Conservation (phyloP, 1,140 invertebrate genomes). For the roundworm (Caenorhabditis elegans) region DNA sequence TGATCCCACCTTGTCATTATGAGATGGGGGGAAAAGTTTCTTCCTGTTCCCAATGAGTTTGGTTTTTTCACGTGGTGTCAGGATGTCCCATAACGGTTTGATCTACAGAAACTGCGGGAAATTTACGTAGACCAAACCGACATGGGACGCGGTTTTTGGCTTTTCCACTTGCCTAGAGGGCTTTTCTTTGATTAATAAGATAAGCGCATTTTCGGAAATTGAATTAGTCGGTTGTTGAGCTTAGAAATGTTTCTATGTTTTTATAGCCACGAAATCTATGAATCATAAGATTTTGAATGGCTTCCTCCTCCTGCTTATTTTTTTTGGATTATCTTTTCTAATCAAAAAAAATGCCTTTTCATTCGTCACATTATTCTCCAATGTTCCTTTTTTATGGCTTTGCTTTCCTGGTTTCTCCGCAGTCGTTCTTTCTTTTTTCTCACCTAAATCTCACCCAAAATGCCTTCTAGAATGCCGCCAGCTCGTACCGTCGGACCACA, state of each 20-base stretch:
- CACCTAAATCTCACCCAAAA: background rate
- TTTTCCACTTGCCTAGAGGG: too few species aligned
- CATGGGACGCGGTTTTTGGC: too few species aligned
- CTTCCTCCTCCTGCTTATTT: background rate
- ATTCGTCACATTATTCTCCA: background rate
- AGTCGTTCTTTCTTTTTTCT: background rate
- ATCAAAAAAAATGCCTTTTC: background rate
- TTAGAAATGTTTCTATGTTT: too few species aligned
- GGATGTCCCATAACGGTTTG: too few species aligned
- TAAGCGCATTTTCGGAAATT: too few species aligned
- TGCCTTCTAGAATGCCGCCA: background rate
- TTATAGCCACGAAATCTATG: too few species aligned
- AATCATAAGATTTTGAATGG: background rate
- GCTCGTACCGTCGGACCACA: conserved; percentile 15
- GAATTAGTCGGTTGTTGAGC: too few species aligned
- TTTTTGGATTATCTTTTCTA: background rate
- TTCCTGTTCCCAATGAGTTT: background rate
- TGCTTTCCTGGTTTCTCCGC: background rate
- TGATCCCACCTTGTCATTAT: background rate
- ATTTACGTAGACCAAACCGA: too few species aligned
- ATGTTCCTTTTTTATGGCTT: background rate
- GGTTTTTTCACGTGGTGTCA: too few species aligned
- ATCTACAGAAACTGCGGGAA: too few species aligned
- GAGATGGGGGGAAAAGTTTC: background rate
- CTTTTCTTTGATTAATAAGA: too few species aligned